Conservation (phyloP, 2,797 vertebrate species). For the Brachyrhaphis roseni region DNA sequence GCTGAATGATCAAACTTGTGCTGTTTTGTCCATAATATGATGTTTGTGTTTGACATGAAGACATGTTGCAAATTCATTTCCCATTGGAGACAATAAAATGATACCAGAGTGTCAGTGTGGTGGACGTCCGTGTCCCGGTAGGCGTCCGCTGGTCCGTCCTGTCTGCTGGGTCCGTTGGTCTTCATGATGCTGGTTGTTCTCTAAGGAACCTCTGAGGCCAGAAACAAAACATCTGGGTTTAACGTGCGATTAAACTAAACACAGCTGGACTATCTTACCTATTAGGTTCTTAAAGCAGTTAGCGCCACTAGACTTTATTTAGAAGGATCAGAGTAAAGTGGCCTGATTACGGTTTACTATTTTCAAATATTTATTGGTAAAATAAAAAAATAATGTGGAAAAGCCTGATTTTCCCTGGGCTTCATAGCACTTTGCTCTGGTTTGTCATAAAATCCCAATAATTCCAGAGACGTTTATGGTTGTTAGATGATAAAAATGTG, state of each 20-base stretch:
- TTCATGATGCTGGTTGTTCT: not conserved
- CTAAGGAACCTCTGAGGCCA: not conserved
- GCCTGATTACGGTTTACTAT: not conserved
- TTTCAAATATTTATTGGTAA: not conserved
- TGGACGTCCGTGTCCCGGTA: not conserved
- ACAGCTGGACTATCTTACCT: not conserved
- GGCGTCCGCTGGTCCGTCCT: not conserved
- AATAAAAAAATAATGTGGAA: not conserved
- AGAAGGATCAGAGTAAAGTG: not conserved
- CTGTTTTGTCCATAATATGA: too few species aligned
- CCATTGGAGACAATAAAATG: too few species aligned
- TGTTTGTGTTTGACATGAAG: too few species aligned
- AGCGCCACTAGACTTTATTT: not conserved
- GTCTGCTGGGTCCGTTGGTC: not conserved
- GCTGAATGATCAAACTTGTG: too few species aligned
- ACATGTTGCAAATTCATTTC: too few species aligned
- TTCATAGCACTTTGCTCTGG: not conserved
- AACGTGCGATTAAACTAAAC: not conserved
- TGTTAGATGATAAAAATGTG: not conserved
- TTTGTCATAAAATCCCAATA: not conserved
- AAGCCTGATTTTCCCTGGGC: not conserved
- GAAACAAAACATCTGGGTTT: not conserved
- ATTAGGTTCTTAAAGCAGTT: not conserved
- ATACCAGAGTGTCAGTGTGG: not conserved
- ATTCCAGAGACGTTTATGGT: not conserved